Base-by-base conservation (phyloP, 1,140 invertebrate genomes). In the Mylabris phalerata region DNA sequence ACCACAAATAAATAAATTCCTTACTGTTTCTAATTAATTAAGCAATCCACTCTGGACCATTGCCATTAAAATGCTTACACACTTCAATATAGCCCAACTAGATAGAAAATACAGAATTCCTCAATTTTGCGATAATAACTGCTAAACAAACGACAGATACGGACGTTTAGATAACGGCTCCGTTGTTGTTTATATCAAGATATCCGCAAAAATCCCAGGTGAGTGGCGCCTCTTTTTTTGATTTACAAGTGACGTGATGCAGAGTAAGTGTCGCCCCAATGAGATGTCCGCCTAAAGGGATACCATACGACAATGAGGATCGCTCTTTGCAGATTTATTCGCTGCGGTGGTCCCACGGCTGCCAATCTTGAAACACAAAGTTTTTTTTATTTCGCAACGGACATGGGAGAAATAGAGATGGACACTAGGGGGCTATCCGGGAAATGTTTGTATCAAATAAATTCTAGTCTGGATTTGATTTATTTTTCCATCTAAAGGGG, bases 291-390 rank as follows among this genome's bases (percentile, higher is more conserved):
- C 39, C 60, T 50, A 48, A 54, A 55, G 63, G 64, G 60, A 59
- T 61, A 48, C 45, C 38, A 9, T 27, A 60, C 55, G 65, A 60
- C 57, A 61, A 62, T 64, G 59, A 59, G 65, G 55, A 62, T 54
- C 54, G 62, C 40, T 65, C 58, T 62, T 65, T 62, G 60, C 63
- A 65, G 65, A 67, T 67, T 67, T 67, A 67, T 67, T 50, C 52
- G 55, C 55, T 50, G 55, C 41, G 62, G 57, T 62, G 65, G 65
- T 67, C 65, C 62, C 65, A 19, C 19, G 38, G 62, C 65, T 67
- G 65, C 57, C 65, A 65, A 67, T 67, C 63, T 64, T 51, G 41
- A 32, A 51, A 59, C 43, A 9, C n/a, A 11, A 11, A 11, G n/a
- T 50, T 50, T 59, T 59, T 44, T 50, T 50, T 49, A 50, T 44